Evolutionary conservation across 2,888 invertebrate species (phyloP).

Genomic region (Drosophila peninsularis): DNA sequence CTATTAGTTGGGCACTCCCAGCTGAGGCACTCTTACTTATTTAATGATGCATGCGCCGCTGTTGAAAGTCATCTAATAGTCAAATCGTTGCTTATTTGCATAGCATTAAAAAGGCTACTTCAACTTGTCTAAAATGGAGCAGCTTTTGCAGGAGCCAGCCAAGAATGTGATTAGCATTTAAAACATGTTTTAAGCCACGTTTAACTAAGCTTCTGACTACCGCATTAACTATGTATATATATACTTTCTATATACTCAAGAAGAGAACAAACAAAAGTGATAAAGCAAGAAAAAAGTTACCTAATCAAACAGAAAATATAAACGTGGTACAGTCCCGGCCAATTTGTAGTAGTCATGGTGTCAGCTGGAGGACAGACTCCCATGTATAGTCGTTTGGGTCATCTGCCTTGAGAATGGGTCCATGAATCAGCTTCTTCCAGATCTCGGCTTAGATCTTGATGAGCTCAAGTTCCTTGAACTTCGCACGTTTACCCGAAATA

Average conservation of each 20-base stretch:
- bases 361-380: neutral
- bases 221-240: neutral
- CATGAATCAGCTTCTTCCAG: neutral
- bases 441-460: slow-evolving; percentile 2
- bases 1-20: slow-evolving; percentile 4
- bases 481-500: slow-evolving; percentile 43
- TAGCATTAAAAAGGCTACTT: slow-evolving; percentile 28
- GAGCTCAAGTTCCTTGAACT: slow-evolving; percentile 69
- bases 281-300: neutral
- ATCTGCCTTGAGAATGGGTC: neutral
- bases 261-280: neutral
- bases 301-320: neutral
- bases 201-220: neutral
- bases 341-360: neutral
- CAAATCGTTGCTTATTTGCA: slow-evolving; percentile 35
- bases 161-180: slow-evolving; percentile 21
- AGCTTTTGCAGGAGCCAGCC: slow-evolving; percentile 35
- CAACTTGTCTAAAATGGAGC: slow-evolving; percentile 51
- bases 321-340: neutral
- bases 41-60: slow-evolving; percentile 21
- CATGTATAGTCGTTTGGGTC: neutral
- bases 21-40: neutral
- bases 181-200: slow-evolving; percentile 11
- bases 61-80: slow-evolving; percentile 7
- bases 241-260: neutral